Evolutionary conservation across 2,888 invertebrate genomes (phyloP), one percentile per base, ranked within the genome.

Genomic region (Euphydryas editha): DNA sequence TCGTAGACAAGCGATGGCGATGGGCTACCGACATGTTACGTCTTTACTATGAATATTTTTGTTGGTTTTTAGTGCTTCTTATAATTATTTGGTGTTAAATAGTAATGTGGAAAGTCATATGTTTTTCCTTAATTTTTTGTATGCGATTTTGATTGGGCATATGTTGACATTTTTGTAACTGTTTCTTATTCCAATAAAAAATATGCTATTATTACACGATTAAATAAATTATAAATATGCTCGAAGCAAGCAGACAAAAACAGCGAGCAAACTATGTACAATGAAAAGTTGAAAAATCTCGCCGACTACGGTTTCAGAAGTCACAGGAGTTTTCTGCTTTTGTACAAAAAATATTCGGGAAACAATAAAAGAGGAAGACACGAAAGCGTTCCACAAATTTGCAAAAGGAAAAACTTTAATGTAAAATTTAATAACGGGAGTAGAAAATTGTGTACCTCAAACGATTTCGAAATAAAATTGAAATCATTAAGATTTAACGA

Each of bases 341-440:
- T 2, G 13, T 21, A n/a, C 37, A 46, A 65, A 65, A 37, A 59
- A 39, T 57, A 49, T 57, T 42, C n/a, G 15, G 17, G 57, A 65
- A 65, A 55, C 54, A 65, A 65, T 61, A 49, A 57, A 42, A n/a
- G 57, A 56, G 51, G 46, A 61, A 63, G 63, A 57, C 60, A 8
- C 37, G 15, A 59, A 59, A 61, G 36, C 59, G 51, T 63, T 67
- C 44, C 37, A 13, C 37, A 57, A 59, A 54, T 68, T 58, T 46
- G 46, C 17, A 57, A 60, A 63, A 36, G 51, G 37, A 57, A 24
- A 57, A 68, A 64, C 37, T 64, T 64, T 18, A 51, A 36, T 59
- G 51, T 60, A 17, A 57, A 68, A 68, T 63, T 44, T 24, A 64
- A 61, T 64, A 58, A 54, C 36, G 57, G 37, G 56, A 68, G 57